A percentile compares a stretch with the other conserved stretches of the same genome.
These are phyloP conservation scores for Drosophila equinoxialis DNA, from an alignment of 1,140 invertebrate genomes.

Conservation along the genomic window DNA sequence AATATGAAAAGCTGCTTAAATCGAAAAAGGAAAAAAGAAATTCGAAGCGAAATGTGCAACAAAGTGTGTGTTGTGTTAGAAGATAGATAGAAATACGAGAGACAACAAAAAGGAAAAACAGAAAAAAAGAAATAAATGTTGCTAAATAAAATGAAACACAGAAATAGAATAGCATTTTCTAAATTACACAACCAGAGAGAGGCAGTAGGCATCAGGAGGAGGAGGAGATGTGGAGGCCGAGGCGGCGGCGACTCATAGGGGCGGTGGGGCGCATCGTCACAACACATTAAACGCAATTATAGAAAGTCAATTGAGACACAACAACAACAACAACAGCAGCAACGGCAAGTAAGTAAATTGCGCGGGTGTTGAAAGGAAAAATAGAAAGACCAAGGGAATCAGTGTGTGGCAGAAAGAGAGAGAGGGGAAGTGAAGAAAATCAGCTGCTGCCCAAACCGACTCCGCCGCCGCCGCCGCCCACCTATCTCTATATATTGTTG, in stretches of 20 bases:
- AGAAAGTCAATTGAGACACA: constrained; percentile 76
- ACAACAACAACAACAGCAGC: constrained; percentile 26
- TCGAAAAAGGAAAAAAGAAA: constrained; percentile 9
- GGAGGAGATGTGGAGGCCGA: not conserved
- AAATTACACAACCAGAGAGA: constrained; percentile 57
- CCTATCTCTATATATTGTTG: not conserved
- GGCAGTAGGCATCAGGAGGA: not conserved
- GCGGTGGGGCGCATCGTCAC: constrained; percentile 55
- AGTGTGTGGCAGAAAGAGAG: not conserved
- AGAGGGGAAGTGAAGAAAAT: not conserved
- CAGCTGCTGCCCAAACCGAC: not conserved
- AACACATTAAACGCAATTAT: constrained; percentile 81
- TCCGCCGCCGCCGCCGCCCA: not conserved
- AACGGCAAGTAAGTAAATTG: constrained; percentile 37
- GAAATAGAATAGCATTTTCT: constrained; percentile 60
- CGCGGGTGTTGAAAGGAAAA: constrained; percentile 59
- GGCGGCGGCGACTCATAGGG: not conserved
- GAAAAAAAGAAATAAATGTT: constrained; percentile 23
- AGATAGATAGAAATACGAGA: constrained; percentile 42
- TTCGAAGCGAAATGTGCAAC: constrained; percentile 37
- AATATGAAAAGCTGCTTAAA: constrained; percentile 66
- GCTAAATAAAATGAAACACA: constrained; percentile 43
- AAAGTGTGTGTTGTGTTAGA: constrained; percentile 50
- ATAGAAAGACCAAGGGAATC: not conserved
- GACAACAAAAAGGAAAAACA: constrained; percentile 13